Evolutionary conservation across 2,888 invertebrate species (phyloP).

Genomic region (Andrena chrysosceles): DNA sequence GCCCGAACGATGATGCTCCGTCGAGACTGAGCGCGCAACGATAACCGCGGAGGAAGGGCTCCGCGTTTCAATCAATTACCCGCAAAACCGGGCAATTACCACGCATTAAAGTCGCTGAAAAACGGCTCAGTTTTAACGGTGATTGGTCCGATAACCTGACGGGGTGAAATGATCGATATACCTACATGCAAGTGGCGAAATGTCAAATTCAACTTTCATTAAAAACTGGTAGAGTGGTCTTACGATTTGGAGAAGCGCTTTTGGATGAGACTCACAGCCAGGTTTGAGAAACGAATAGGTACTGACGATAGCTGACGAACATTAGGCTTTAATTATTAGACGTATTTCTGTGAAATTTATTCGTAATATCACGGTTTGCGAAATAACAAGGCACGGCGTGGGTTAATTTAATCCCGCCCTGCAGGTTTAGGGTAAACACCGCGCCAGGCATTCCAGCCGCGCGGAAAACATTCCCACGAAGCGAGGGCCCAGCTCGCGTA

Average conservation of each 20-base stretch:
- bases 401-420: constrained; percentile 23
- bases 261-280: background rate
- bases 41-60: constrained; percentile 1
- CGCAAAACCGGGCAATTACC: background rate
- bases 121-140: background rate
- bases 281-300: too few relatives aligned
- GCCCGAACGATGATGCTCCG: constrained; percentile 8
- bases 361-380: background rate
- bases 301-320: background rate
- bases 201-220: background rate
- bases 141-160: background rate
- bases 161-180: background rate
- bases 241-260: background rate
- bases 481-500: constrained; percentile 26
- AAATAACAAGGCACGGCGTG: background rate
- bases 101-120: constrained; percentile 16
- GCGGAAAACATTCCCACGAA: constrained; percentile 51
- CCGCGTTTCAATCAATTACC: background rate
- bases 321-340: background rate
- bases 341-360: background rate
- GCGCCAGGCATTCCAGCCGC: constrained; percentile 55
- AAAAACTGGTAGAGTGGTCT: background rate
- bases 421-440: constrained; percentile 39
- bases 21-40: background rate
- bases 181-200: background rate